phyloP scores from a whole-genome alignment of 1,140 invertebrate species.

The Micrasema minimum region DNA sequence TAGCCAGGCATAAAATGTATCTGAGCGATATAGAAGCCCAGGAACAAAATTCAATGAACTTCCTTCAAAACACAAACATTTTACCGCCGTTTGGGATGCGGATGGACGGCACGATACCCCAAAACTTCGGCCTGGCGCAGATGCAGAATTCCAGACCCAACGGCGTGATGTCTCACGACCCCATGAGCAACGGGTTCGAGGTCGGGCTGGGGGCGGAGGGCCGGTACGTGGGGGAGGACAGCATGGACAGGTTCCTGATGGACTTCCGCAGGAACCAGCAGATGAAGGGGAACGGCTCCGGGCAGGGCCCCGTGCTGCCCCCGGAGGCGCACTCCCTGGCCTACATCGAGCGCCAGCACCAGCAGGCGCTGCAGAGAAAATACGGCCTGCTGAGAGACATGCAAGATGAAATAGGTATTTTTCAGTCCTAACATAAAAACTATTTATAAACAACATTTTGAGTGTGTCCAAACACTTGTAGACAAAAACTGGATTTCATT shows the following conservation, averaged over 20 bases:
- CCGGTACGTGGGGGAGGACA: slow-evolving; percentile 63
- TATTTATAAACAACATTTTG: neutral
- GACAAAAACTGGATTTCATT: neutral
- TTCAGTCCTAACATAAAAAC: neutral
- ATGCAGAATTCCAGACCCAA: neutral
- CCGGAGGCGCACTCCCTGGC: slow-evolving; percentile 47
- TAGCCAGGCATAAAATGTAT: slow-evolving; percentile 49
- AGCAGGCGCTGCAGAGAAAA: slow-evolving; percentile 33
- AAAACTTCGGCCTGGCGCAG: slow-evolving; percentile 30
- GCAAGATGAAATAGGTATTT: slow-evolving; percentile 20
- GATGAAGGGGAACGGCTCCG: slow-evolving; percentile 55
- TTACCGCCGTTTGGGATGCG: slow-evolving; percentile 66
- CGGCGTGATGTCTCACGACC: neutral
- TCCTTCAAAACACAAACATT: slow-evolving; percentile 47
- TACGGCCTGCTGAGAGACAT: slow-evolving; percentile 20
- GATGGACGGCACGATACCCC: slow-evolving; percentile 52
- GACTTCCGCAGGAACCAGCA: slow-evolving; percentile 69
- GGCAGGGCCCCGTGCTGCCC: slow-evolving; percentile 37
- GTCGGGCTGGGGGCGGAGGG: neutral
- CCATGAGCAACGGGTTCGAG: neutral
- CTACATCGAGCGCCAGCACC: slow-evolving; percentile 51
- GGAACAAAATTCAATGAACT: slow-evolving; percentile 11
- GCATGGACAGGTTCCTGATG: slow-evolving; percentile 71
- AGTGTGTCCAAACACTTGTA: no score
- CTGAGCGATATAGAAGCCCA: neutral